A percentile compares a stretch with the other conserved stretches of the same genome.
These are phyloP conservation scores for Odontothrips loti DNA, from an alignment of 2,888 invertebrate genomes.

Conservation along the genomic window DNA sequence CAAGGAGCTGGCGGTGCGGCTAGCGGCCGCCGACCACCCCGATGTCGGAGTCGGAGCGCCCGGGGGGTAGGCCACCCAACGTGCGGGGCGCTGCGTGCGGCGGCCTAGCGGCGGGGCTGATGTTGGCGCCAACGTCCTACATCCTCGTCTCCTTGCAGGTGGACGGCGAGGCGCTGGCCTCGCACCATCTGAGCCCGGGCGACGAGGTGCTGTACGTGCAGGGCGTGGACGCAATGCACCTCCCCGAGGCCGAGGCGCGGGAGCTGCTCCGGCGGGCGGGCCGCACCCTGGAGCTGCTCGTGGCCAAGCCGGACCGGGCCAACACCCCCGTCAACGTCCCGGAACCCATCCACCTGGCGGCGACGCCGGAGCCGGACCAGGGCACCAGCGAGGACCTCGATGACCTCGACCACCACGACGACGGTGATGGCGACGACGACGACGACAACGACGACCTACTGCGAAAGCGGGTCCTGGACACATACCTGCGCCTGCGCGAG, in stretches of 20 bases:
- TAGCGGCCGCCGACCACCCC: no score
- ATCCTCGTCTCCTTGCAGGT: conserved; percentile 35
- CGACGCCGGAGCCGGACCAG: not conserved
- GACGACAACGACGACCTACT: not conserved
- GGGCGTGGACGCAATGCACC: conserved; percentile 38
- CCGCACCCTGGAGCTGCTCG: conserved; percentile 38
- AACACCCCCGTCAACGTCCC: conserved; percentile 25
- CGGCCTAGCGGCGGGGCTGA: not conserved
- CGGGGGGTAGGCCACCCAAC: not conserved
- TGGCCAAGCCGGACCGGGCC: conserved; percentile 35
- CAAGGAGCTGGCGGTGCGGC: no score
- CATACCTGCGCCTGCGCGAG: not conserved
- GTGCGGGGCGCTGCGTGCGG: not conserved
- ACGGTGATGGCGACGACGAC: not conserved
- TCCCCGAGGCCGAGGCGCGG: conserved; percentile 37
- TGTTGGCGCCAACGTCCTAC: not conserved
- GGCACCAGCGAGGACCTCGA: not conserved
- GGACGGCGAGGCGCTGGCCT: conserved; percentile 37
- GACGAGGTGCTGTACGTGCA: conserved; percentile 40
- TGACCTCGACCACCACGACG: not conserved
- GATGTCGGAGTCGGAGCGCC: not conserved
- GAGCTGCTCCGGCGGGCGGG: conserved; percentile 36
- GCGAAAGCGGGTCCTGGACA: not conserved
- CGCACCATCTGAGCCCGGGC: conserved; percentile 39
- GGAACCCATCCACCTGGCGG: not conserved